Evolutionary conservation across 2,888 invertebrate genomes (phyloP), one percentile per base, ranked within the genome.

Genomic region (Leucozona laternaria): DNA sequence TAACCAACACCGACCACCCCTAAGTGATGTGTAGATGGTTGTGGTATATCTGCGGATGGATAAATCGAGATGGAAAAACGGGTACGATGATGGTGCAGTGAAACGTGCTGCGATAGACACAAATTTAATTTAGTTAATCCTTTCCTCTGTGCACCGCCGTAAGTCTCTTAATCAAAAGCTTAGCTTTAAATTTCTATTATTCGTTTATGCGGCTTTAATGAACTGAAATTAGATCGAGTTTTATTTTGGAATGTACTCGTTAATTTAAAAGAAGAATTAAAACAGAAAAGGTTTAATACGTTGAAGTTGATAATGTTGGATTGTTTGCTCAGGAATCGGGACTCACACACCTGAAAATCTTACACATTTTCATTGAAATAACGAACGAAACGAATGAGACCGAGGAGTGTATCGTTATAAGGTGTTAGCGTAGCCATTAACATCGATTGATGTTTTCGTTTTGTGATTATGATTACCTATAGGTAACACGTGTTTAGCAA

Each of bases 111-210:
- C 40, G 40, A 55, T 55, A 70, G 70, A 70, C 37, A 70, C 48
- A 66, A 66, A 50, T 66, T 48, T 48, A 66, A 66, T 66, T 64
- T 64, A 34, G 66, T 66, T 66, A 66, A 66, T 66, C 66, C 64
- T 48, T 66, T 50, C 20, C 48, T 22, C 28, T 64, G 31, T 58
- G 58, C 34, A 58, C 37, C 17, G 11, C 20, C 5, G 13, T 25
- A 25, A 64, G 64, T 17, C 45, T 28, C 11, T 28, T 17, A 28
- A 15, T 15, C 45, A 3, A 11, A 64, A 60, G 37, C 37, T 20
- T 60, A 60, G 37, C 22, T 37, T 60, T 60, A 60, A 22, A 37
- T 60, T 37, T 60, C 10, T 60, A 37, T 20, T 20, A 37, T 37
- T 4, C 58, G 34, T 22, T 37, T 37, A 60, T 60, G 20, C 34